phyloP scores from a whole-genome alignment of 2,888 invertebrate genomes.

The Gari tellinella region DNA sequence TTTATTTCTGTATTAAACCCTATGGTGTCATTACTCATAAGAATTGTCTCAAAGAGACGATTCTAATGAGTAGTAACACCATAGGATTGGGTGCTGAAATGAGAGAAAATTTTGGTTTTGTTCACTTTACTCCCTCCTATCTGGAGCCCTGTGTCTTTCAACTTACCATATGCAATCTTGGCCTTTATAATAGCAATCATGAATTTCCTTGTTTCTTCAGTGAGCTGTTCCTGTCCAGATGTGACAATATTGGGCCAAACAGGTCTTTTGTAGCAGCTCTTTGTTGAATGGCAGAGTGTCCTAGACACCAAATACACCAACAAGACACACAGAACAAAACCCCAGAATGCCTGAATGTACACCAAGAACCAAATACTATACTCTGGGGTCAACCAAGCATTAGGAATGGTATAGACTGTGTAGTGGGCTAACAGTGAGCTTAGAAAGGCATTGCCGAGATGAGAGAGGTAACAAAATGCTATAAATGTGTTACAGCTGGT shows the following conservation, averaged over 20 bases:
- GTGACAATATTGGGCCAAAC: conserved; percentile 79
- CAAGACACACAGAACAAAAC: conserved; percentile 59
- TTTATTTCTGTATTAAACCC: too few species aligned
- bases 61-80: too few species aligned
- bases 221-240: conserved; percentile 69
- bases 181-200: conserved; percentile 78
- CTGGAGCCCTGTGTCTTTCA: too few species aligned
- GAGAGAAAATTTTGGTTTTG: too few species aligned
- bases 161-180: conserved; percentile 75
- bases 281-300: conserved; percentile 64
- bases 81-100: too few species aligned
- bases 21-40: too few species aligned
- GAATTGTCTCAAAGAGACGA: too few species aligned
- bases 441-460: conserved; percentile 68
- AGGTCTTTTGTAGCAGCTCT: conserved; percentile 65
- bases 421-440: conserved; percentile 72
- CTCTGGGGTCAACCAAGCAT: conserved; percentile 72
- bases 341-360: conserved; percentile 66
- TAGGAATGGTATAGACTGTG: conserved; percentile 62
- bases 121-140: too few species aligned
- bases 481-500: conserved; percentile 74
- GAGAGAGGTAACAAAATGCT: conserved; percentile 66
- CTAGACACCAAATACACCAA: conserved; percentile 64
- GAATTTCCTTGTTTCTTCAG: conserved; percentile 77
- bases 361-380: conserved; percentile 69